A percentile compares a stretch with the other conserved stretches of the same genome.
These are phyloP conservation scores for Ctenoplectra terminalis DNA, from an alignment of 1,140 invertebrate species.

Conservation along the genomic window DNA sequence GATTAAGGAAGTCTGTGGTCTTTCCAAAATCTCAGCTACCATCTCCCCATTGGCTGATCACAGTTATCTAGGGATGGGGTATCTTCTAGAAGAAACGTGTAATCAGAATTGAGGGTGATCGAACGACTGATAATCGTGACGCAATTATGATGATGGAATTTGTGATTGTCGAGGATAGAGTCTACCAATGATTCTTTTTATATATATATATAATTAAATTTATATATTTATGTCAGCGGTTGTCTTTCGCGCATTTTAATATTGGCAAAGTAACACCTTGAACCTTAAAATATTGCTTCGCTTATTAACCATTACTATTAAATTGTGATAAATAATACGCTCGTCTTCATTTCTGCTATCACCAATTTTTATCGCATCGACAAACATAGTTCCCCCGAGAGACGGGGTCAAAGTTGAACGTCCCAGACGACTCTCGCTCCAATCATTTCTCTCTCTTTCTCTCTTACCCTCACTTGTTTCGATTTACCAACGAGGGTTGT, in stretches of 20 bases:
- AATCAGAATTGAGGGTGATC: background rate
- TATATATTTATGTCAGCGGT: too few species aligned
- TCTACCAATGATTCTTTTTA: background rate
- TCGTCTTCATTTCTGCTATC: background rate
- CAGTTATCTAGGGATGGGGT: background rate
- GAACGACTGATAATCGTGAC: background rate
- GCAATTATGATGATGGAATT: background rate
- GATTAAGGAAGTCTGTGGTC: constrained; percentile 53
- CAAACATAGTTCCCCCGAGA: background rate
- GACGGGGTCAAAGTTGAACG: constrained; percentile 23
- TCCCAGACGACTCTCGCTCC: background rate
- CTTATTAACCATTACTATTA: too few species aligned
- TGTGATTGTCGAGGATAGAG: background rate
- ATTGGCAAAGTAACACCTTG: too few species aligned
- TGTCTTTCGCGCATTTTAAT: too few species aligned
- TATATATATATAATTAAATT: too few species aligned
- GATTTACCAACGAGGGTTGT: background rate
- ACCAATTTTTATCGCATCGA: background rate
- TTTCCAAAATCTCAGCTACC: constrained; percentile 48
- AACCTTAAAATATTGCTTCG: too few species aligned
- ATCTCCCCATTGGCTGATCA: background rate
- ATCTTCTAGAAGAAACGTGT: background rate
- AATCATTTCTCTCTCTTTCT: background rate
- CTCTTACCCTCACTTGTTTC: background rate
- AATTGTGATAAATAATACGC: background rate